Evolutionary conservation across 92 coral and sea anemone genomes (phyloP).

Genomic region (Parazoanthus swiftii): DNA sequence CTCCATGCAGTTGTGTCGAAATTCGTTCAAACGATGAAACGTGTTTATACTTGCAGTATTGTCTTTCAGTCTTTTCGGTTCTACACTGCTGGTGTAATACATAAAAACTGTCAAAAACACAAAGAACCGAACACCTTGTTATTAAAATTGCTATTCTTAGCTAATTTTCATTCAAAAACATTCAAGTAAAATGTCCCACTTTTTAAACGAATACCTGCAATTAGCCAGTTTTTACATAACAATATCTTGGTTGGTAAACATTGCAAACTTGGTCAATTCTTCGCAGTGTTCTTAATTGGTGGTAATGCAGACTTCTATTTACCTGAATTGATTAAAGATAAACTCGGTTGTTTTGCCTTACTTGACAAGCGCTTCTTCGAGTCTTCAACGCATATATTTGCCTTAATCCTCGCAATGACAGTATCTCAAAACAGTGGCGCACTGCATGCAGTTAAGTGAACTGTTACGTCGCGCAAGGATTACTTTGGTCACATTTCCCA

Average conservation of each 20-base stretch:
- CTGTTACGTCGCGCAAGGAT: neutral
- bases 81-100: neutral
- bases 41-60: neutral
- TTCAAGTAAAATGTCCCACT: conserved; percentile 25
- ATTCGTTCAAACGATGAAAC: neutral
- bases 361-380: conserved; percentile 64
- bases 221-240: conserved; percentile 42
- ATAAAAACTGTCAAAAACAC: conserved; percentile 29
- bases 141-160: conserved; percentile 35
- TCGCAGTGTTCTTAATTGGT: conserved; percentile 48
- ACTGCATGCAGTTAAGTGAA: neutral
- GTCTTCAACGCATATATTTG: neutral
- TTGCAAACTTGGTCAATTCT: neutral
- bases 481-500: neutral
- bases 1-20: neutral
- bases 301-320: conserved; percentile 59
- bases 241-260: conserved; percentile 29
- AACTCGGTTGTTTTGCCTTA: conserved; percentile 60
- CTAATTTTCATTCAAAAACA: conserved; percentile 37
- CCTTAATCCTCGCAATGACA: neutral
- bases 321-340: conserved; percentile 61
- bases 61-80: conserved; percentile 1
- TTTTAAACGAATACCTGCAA: conserved; percentile 22
- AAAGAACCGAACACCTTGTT: conserved; percentile 20
- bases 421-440: neutral